Evolutionary conservation across 2,797 vertebrate genomes (phyloP).

Genomic region (Poecilia picta): DNA sequence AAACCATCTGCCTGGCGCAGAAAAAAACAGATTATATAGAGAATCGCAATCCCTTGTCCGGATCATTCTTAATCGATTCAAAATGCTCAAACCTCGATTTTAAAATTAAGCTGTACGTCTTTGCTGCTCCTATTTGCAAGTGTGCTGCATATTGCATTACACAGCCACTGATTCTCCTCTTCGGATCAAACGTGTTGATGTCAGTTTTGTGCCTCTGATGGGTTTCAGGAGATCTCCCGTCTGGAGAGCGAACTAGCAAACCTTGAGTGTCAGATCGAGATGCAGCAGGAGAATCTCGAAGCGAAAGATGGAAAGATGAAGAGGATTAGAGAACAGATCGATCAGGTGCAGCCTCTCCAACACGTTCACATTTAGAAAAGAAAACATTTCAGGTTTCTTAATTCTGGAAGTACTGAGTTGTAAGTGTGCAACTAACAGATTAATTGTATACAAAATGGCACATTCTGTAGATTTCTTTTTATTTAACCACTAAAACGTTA

Average conservation of each 20-base stretch:
- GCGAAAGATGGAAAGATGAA: slow-evolving; percentile 77
- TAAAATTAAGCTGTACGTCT: too few relatives aligned
- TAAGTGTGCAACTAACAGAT: too few relatives aligned
- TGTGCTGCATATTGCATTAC: too few relatives aligned
- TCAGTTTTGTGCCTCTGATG: background rate
- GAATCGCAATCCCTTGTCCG: background rate
- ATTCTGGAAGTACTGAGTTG: background rate
- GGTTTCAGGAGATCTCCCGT: slow-evolving; percentile 88
- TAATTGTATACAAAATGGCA: too few relatives aligned
- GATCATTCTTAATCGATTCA: too few relatives aligned
- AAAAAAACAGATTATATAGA: background rate
- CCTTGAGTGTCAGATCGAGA: slow-evolving; percentile 80
- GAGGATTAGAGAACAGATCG: slow-evolving; percentile 80
- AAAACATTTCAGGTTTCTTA: background rate
- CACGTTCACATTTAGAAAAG: background rate
- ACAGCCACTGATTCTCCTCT: too few relatives aligned
- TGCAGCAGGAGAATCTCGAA: slow-evolving; percentile 80
- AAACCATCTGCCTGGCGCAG: background rate
- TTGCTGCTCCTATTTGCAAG: too few relatives aligned
- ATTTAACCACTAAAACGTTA: too few relatives aligned
- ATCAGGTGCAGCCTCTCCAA: slow-evolving; percentile 78
- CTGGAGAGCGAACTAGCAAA: slow-evolving; percentile 89
- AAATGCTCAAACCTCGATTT: too few relatives aligned
- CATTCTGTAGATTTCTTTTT: too few relatives aligned
- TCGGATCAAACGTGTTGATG: background rate